Evolutionary conservation across 2,888 invertebrate genomes (phyloP).

Genomic region (Agrochola litura): DNA sequence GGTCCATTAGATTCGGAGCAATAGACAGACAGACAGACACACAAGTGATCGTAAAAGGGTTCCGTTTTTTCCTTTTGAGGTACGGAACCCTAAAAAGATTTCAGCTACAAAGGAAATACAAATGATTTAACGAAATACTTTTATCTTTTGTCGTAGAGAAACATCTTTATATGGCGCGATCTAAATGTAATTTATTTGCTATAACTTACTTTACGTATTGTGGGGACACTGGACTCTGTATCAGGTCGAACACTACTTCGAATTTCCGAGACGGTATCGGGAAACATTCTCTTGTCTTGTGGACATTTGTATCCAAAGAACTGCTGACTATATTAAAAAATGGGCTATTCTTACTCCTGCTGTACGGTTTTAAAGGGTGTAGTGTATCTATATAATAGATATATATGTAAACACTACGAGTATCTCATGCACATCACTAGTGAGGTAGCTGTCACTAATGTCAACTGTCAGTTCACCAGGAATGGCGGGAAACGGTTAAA

Average conservation of each 20-base stretch:
- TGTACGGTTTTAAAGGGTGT: neutral
- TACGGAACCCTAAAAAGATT: neutral
- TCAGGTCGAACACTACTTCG: conserved; percentile 44
- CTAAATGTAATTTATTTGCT: conserved; percentile 63
- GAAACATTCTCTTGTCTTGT: conserved; percentile 57
- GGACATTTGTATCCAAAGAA: conserved; percentile 40
- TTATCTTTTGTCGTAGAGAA: conserved; percentile 44
- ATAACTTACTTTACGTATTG: conserved; percentile 66
- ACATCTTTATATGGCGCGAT: conserved; percentile 61
- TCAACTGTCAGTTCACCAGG: too few species aligned
- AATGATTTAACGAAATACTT: conserved; percentile 46
- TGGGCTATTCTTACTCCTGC: neutral
- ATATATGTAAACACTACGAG: too few species aligned
- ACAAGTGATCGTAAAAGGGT: too few species aligned
- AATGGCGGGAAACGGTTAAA: too few species aligned
- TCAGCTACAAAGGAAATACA: conserved; percentile 21
- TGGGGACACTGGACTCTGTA: conserved; percentile 43
- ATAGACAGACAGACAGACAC: too few species aligned
- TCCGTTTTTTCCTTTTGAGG: too few species aligned
- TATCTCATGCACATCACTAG: too few species aligned
- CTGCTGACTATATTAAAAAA: neutral
- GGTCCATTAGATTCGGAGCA: too few species aligned
- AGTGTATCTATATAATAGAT: too few species aligned
- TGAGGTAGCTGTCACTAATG: too few species aligned
- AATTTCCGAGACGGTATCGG: conserved; percentile 36